Conservation (phyloP, 2,113 vertebrate species). For the Recurvirostra avosetta region DNA sequence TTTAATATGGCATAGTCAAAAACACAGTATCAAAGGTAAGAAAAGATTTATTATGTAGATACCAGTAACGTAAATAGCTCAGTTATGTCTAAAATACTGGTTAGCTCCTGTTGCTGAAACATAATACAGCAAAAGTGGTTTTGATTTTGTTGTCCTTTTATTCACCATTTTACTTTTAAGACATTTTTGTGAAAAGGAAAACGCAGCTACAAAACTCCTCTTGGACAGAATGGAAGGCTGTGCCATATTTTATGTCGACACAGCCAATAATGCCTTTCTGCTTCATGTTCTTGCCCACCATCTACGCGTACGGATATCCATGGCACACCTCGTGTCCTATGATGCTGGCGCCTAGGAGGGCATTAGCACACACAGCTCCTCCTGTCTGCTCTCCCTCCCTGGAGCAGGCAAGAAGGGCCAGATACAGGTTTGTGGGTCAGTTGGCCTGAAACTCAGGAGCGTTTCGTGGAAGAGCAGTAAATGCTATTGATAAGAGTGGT, state of each 20-base stretch:
- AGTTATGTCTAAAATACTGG: background rate
- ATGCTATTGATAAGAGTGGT: background rate
- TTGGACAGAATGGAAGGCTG: background rate
- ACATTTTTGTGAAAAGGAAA: background rate
- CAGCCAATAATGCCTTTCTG: background rate
- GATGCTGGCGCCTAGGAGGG: background rate
- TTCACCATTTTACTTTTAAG: background rate
- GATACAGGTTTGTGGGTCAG: background rate
- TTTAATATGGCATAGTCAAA: background rate
- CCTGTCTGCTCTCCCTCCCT: background rate
- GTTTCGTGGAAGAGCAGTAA: background rate
- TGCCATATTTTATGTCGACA: background rate
- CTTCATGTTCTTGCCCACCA: background rate
- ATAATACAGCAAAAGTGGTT: background rate
- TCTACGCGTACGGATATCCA: background rate
- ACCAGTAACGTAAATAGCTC: background rate
- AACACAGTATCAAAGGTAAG: background rate
- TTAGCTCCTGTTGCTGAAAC: background rate
- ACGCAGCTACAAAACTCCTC: background rate
- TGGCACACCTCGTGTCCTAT: accelerated
- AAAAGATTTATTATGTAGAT: background rate
- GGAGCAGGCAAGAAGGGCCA: background rate
- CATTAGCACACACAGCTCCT: accelerated
- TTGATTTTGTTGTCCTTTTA: background rate
- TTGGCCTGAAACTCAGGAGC: background rate